These are phyloP conservation scores for Nannoperca australis DNA, from an alignment of 2,797 vertebrate genomes.

Conservation along the genomic window DNA sequence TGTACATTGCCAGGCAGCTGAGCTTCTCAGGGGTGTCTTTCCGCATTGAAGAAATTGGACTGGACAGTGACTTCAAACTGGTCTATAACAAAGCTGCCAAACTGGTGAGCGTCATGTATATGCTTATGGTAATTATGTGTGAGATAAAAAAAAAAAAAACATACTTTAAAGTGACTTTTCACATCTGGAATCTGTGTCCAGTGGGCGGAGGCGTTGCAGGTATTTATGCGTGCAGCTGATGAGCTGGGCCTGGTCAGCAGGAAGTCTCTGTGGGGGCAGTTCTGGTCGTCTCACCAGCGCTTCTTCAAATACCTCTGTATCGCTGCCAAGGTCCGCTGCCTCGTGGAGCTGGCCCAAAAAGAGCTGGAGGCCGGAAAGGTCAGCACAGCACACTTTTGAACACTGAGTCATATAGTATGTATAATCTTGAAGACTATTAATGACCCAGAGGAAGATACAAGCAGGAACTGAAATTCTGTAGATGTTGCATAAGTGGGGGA, in stretches of 20 bases:
- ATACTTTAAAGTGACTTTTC: constrained; percentile 1
- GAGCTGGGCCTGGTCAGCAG: constrained; percentile 93
- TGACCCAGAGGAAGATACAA: constrained; percentile 25
- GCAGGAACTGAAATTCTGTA: constrained; percentile 20
- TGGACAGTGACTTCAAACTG: constrained; percentile 91
- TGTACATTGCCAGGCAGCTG: constrained; percentile 99
- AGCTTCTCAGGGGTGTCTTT: constrained; percentile 98
- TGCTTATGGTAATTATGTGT: not conserved
- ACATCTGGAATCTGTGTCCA: constrained; percentile 69
- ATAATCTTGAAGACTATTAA: constrained; percentile 13
- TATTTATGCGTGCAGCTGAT: constrained; percentile 94
- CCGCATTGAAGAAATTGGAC: constrained; percentile 94
- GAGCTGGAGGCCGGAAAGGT: constrained; percentile 94
- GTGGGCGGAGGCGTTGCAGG: constrained; percentile 94
- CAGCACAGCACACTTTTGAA: constrained; percentile 43
- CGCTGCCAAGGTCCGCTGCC: constrained; percentile 94
- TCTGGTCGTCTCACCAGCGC: constrained; percentile 98
- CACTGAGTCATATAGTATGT: constrained; percentile 24
- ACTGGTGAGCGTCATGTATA: constrained; percentile 86
- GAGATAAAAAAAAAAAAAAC: not conserved
- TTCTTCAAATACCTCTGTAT: constrained; percentile 99
- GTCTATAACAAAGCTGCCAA: constrained; percentile 96
- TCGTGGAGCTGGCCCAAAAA: constrained; percentile 93
- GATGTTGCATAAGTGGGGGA: not conserved
- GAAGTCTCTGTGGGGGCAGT: constrained; percentile 98